These are phyloP conservation scores for Carposina sasakii DNA, from an alignment of 1,140 invertebrate genomes.

Conservation along the genomic window DNA sequence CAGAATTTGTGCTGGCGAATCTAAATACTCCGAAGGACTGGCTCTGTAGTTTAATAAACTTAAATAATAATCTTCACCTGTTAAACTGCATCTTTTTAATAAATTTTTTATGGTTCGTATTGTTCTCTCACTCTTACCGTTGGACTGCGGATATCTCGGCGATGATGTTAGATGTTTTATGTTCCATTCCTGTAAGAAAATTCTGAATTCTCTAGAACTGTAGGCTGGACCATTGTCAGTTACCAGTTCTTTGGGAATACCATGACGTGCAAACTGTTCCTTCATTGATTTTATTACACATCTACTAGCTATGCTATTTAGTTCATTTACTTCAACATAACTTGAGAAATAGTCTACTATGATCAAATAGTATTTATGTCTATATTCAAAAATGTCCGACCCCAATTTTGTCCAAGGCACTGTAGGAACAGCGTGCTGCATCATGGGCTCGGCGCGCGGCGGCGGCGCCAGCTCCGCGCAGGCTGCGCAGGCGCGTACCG, in stretches of 20 bases:
- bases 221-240: slow-evolving; percentile 59
- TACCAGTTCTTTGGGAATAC: slow-evolving; percentile 42
- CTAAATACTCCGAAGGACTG: too few species aligned
- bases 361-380: slow-evolving; percentile 18
- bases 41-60: too few species aligned
- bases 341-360: slow-evolving; percentile 24
- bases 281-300: neutral
- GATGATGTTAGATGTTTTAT: slow-evolving; percentile 48
- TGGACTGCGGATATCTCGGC: slow-evolving; percentile 47
- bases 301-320: slow-evolving; percentile 5
- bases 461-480: slow-evolving; percentile 14
- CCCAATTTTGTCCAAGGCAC: slow-evolving; percentile 16
- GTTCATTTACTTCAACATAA: slow-evolving; percentile 11
- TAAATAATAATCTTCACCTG: too few species aligned
- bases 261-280: slow-evolving; percentile 15
- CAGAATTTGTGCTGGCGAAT: too few species aligned
- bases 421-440: slow-evolving; percentile 11
- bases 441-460: slow-evolving; percentile 10
- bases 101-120: slow-evolving; percentile 49
- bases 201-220: slow-evolving; percentile 41
- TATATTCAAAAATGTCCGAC: slow-evolving; percentile 19
- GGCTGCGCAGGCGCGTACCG: slow-evolving; percentile 20
- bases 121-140: slow-evolving; percentile 48
- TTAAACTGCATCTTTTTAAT: slow-evolving; percentile 42
- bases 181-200: slow-evolving; percentile 50